phyloP scores from a whole-genome alignment of 2,113 vertebrate species.

The Petaurus breviceps region DNA sequence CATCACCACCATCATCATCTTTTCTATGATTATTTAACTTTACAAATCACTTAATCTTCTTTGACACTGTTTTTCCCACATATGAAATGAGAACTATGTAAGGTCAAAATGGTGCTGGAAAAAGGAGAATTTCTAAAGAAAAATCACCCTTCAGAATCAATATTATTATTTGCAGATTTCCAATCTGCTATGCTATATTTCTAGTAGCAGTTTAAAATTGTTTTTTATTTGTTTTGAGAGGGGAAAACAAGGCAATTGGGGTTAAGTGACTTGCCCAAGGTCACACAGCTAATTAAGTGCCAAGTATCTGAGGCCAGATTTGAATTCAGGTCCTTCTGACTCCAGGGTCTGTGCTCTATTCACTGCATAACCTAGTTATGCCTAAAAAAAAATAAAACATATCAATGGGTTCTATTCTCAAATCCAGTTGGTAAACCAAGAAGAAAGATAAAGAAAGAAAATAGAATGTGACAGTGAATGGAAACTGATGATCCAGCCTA shows the following conservation, averaged over 20 bases:
- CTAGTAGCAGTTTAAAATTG: constrained; percentile 1
- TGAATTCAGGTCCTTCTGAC: no score
- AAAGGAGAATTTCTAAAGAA: neutral
- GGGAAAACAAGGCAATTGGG: no score
- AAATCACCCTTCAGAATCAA: neutral
- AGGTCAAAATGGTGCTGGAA: neutral
- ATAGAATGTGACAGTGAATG: constrained; percentile 3
- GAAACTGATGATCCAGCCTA: neutral
- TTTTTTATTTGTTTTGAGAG: no score
- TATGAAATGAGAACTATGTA: neutral
- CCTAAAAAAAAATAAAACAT: neutral
- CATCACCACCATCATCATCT: neutral
- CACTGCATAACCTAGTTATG: neutral
- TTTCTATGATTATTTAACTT: neutral
- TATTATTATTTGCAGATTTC: neutral
- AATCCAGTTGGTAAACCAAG: constrained; percentile 59
- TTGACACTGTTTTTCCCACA: neutral
- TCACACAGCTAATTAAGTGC: no score
- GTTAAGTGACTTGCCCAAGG: no score
- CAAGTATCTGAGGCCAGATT: no score
- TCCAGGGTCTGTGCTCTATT: no score
- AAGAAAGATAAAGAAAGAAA: constrained; percentile 42
- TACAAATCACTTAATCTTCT: neutral
- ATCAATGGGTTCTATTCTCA: constrained; percentile 52
- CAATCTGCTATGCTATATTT: neutral